Conservation (phyloP, 2,888 invertebrate species). For the Lissonota sp. region DNA sequence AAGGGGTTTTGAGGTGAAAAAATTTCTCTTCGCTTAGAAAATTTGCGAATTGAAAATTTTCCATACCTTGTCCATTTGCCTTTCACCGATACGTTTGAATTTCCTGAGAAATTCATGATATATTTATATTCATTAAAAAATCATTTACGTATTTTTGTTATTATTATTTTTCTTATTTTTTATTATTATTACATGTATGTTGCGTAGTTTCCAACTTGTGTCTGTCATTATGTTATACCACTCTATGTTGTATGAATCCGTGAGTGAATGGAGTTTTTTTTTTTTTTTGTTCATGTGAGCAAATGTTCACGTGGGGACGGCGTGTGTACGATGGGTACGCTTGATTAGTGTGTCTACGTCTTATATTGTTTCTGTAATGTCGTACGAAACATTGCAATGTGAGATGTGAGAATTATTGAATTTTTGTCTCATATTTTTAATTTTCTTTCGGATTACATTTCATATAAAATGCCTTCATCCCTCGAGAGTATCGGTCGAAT, state of each 20-base stretch:
- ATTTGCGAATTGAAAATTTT: background rate
- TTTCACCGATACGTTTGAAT: slow-evolving; percentile 37
- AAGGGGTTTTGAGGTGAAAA: too few relatives aligned
- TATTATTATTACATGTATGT: slow-evolving; percentile 66
- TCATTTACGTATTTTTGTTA: slow-evolving; percentile 43
- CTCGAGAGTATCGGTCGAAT: too few relatives aligned
- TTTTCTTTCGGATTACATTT: background rate
- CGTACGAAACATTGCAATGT: slow-evolving; percentile 80
- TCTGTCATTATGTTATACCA: slow-evolving; percentile 83
- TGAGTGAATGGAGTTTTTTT: slow-evolving; percentile 74
- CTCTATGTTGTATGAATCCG: slow-evolving; percentile 81
- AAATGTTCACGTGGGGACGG: slow-evolving; percentile 68
- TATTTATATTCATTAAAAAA: slow-evolving; percentile 5
- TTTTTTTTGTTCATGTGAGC: slow-evolving; percentile 81
- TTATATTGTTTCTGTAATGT: slow-evolving; percentile 82
- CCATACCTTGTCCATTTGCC: slow-evolving; percentile 30
- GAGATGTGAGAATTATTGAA: slow-evolving; percentile 48
- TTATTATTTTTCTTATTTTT: slow-evolving; percentile 39
- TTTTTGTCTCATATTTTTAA: too few relatives aligned
- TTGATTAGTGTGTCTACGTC: slow-evolving; percentile 84
- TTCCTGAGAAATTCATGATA: too few relatives aligned
- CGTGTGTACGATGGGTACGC: slow-evolving; percentile 75
- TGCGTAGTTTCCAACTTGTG: slow-evolving; percentile 84
- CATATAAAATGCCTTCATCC: background rate
- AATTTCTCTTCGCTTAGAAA: too few relatives aligned